A percentile compares a stretch with the other conserved stretches of the same genome.
Evolutionary conservation across 2,888 invertebrate genomes (phyloP).

Genomic region (Lithosia quadra): DNA sequence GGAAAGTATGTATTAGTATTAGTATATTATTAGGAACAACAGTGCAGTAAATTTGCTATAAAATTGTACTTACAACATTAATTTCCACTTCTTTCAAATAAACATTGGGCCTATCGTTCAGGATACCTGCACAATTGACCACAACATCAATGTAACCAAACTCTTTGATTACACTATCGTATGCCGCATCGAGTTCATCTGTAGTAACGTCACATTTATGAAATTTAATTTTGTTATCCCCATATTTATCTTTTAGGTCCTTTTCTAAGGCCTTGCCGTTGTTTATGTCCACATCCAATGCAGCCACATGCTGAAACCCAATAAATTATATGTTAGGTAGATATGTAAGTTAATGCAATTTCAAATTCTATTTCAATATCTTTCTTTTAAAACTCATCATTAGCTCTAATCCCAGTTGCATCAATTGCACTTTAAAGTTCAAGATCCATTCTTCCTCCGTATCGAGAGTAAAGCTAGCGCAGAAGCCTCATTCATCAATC

Average conservation of each 20-base stretch:
- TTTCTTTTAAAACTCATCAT: too few relatives aligned
- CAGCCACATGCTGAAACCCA: slow-evolving; percentile 67
- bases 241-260: slow-evolving; percentile 57
- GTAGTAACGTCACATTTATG: slow-evolving; percentile 69
- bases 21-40: too few relatives aligned
- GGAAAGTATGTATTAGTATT: too few relatives aligned
- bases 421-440: too few relatives aligned
- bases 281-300: slow-evolving; percentile 59
- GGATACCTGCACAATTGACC: slow-evolving; percentile 74
- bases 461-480: background rate
- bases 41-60: background rate
- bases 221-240: slow-evolving; percentile 57
- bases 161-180: slow-evolving; percentile 58
- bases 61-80: slow-evolving; percentile 70
- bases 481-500: too few relatives aligned
- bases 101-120: slow-evolving; percentile 69
- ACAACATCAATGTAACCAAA: slow-evolving; percentile 72
- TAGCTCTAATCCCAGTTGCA: background rate
- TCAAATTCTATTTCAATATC: too few relatives aligned
- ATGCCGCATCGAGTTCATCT: slow-evolving; percentile 58
- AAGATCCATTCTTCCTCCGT: background rate
- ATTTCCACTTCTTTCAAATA: slow-evolving; percentile 72
- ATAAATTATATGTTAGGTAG: background rate
- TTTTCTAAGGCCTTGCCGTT: slow-evolving; percentile 58
- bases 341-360: background rate